Evolutionary conservation across 92 coral and sea anemone species (phyloP), one percentile per base, ranked within the genome.

Genomic region (Heteractis magnifica): DNA sequence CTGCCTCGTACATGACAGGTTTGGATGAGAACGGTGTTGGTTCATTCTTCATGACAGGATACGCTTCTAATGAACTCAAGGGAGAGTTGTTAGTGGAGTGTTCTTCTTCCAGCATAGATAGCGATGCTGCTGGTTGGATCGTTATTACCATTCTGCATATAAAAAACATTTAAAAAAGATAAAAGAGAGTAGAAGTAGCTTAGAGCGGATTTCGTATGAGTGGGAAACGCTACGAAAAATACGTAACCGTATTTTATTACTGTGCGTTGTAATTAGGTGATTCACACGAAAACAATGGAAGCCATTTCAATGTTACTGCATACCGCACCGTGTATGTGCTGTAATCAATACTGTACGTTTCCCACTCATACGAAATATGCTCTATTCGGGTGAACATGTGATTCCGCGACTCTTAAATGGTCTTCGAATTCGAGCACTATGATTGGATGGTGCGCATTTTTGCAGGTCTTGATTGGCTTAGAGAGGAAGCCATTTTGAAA

Each of bases 1-100:
- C 99, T 21, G 94, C 89, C 71, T 97, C 98, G 84, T 91, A 94
- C 99, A 97, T 97, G 86, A 97, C 99, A 58, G 99, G 97, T 82
- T 92, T 97, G 50, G 99, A 97, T 12, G 99, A 97, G 84, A 97
- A 97, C 3, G 99, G 99, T 6, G 99, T 94, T 1, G 97, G 97
- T 10, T 92, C 97, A n/a, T 88, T 84, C 76, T 97, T 97, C 91
- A 97, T 84, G 71, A 97, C 93, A 68, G 99, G 98, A 76, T 94
- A 97, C 16, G 99, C 97, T 68, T 97, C 99, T 2, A 93, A 56
- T 21, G 97, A 92, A 53, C 99, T 97, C 82, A 94, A 94, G 2
- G 99, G 99, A 3, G 99, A 97, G 90, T 91, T 92, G 59, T 94
- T 93, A 16, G 89, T 87, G 5, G 99, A 97, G 41, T 83, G 81